phyloP scores from a whole-genome alignment of 2,888 invertebrate species.

The Auanema freiburgensis region DNA sequence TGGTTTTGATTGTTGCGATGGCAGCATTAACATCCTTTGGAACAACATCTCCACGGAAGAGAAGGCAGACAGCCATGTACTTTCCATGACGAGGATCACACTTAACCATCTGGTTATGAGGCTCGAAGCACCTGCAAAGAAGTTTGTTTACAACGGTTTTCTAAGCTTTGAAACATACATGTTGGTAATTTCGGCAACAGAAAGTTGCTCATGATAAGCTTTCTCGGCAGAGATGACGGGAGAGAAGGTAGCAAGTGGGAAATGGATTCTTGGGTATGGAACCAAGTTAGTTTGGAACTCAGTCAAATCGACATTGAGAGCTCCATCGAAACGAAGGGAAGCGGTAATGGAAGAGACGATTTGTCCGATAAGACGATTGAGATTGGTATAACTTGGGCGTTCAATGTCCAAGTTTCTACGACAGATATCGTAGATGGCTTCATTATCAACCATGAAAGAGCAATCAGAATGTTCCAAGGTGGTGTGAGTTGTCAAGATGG shows the following conservation, averaged over 20 bases:
- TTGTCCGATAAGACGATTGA: slow-evolving; percentile 83
- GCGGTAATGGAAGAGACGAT: slow-evolving; percentile 78
- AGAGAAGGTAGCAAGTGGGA: slow-evolving; percentile 75
- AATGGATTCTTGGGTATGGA: slow-evolving; percentile 89
- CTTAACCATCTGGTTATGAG: slow-evolving; percentile 73
- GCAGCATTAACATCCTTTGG: slow-evolving; percentile 62
- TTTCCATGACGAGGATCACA: slow-evolving; percentile 69
- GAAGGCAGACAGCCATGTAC: slow-evolving; percentile 68
- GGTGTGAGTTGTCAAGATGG: slow-evolving; percentile 91
- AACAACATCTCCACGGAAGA: slow-evolving; percentile 64
- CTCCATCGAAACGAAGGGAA: slow-evolving; percentile 85
- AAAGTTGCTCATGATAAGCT: slow-evolving; percentile 64
- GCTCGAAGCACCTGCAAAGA: slow-evolving; percentile 73
- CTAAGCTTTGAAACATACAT: slow-evolving; percentile 66
- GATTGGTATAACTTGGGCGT: slow-evolving; percentile 81
- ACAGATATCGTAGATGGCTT: slow-evolving; percentile 85
- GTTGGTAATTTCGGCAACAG: slow-evolving; percentile 79
- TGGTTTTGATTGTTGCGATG: slow-evolving; percentile 62
- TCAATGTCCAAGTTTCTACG: slow-evolving; percentile 65
- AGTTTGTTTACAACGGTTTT: not conserved
- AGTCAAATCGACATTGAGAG: slow-evolving; percentile 82
- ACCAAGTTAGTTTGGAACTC: slow-evolving; percentile 73
- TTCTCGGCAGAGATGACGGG: slow-evolving; percentile 64
- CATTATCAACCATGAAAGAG: slow-evolving; percentile 79
- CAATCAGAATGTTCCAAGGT: slow-evolving; percentile 91